Conservation (phyloP, 2,888 invertebrate species). For the Sisyra nigra region DNA sequence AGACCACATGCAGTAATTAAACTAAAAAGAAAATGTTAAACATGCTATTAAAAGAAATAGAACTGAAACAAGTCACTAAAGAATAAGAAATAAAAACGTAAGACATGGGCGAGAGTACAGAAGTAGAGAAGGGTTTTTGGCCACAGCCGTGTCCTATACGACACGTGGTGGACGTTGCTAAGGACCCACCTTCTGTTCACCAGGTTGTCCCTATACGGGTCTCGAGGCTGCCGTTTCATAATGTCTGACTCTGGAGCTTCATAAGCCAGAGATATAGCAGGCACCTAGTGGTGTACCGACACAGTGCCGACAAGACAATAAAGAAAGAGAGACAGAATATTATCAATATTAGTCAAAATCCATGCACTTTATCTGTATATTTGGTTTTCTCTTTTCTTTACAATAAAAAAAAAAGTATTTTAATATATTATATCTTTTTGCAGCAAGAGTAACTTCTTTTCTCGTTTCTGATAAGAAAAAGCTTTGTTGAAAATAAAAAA, state of each 20-base stretch:
- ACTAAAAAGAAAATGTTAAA: too few relatives aligned
- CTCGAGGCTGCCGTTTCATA: conserved; percentile 96
- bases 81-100: too few relatives aligned
- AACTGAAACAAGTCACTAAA: too few relatives aligned
- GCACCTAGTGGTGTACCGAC: conserved; percentile 60
- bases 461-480: neutral
- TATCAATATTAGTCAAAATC: conserved; percentile 6
- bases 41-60: too few relatives aligned
- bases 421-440: neutral
- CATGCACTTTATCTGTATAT: conserved; percentile 4
- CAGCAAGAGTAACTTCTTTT: neutral
- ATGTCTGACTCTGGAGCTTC: conserved; percentile 98
- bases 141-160: neutral
- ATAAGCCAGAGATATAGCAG: conserved; percentile 98
- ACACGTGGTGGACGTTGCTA: neutral
- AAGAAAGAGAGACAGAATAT: conserved; percentile 1
- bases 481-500: neutral
- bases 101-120: too few relatives aligned
- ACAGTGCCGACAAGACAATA: conserved; percentile 16
- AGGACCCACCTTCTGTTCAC: conserved; percentile 89
- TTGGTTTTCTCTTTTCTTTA: conserved; percentile 1
- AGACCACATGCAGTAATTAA: too few relatives aligned
- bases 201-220: conserved; percentile 96
- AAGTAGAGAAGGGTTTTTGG: neutral
- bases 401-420: neutral